A percentile compares a stretch with the other conserved stretches of the same genome.
These are phyloP conservation scores for Syngnathus floridae DNA, from an alignment of 2,113 vertebrate genomes.

Conservation along the genomic window DNA sequence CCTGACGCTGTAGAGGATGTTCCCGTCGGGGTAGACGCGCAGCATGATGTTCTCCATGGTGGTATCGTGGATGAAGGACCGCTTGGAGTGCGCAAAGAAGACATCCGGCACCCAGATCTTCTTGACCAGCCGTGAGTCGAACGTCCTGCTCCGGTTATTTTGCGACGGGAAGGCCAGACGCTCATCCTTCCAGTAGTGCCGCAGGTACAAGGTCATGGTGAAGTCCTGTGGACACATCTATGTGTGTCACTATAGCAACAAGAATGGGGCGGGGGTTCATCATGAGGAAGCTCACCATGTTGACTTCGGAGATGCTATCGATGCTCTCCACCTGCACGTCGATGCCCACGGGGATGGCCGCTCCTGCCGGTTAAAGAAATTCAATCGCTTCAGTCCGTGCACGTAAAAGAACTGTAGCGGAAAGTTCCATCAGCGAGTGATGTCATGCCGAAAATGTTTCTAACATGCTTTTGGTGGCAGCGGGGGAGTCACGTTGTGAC, in stretches of 20 bases:
- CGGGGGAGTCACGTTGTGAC: too few species aligned
- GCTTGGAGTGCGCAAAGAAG: slow-evolving; percentile 91
- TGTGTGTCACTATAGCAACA: background rate
- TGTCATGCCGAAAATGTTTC: background rate
- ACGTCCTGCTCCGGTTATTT: slow-evolving; percentile 86
- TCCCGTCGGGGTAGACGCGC: slow-evolving; percentile 81
- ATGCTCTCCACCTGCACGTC: slow-evolving; percentile 91
- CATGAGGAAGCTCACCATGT: slow-evolving; percentile 76
- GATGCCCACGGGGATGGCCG: slow-evolving; percentile 82
- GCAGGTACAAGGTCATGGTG: slow-evolving; percentile 91
- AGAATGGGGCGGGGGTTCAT: too few species aligned
- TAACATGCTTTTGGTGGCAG: too few species aligned
- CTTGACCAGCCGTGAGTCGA: slow-evolving; percentile 83
- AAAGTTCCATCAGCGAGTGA: too few species aligned
- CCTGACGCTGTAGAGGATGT: slow-evolving; percentile 87
- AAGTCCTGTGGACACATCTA: slow-evolving; percentile 74
- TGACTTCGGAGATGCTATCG: slow-evolving; percentile 90
- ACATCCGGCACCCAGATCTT: slow-evolving; percentile 94
- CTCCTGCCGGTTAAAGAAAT: slow-evolving; percentile 60
- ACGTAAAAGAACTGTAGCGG: too few species aligned
- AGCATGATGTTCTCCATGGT: slow-evolving; percentile 90
- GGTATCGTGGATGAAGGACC: slow-evolving; percentile 89
- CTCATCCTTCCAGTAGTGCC: slow-evolving; percentile 95
- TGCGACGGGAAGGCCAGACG: slow-evolving; percentile 82
- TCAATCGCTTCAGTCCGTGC: background rate